Evolutionary conservation across 2,888 invertebrate genomes (phyloP), one percentile per base, ranked within the genome.

Genomic region (Hydrotaea cyrtoneurina): DNA sequence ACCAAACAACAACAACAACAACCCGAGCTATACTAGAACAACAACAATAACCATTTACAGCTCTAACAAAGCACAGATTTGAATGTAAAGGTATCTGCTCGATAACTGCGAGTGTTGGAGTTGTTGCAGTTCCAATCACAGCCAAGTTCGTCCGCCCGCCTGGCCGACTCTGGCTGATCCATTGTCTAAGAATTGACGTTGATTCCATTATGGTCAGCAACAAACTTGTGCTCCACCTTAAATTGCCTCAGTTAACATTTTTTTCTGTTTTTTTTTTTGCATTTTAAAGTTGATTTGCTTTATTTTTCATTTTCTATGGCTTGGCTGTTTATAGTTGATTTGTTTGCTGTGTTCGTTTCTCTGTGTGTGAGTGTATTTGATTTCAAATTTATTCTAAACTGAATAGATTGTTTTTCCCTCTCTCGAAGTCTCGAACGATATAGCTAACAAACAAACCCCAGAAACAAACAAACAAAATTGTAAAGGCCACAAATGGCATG

Each of bases 401-500:
- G 46, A 69, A 59, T 59, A 69, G 50, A 26, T 59, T 59, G 26
- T 19, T 15, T 59, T 57, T 57, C 21, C 26, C 59, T 26, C 59
- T 59, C 23, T 26, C 17, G 7, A 31, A 31, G 7, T 31, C n/a
- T n/a, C 31, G 31, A 31, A 11, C 10, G 21, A 21, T 5, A 11
- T 11, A 57, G 21, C 21, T 2, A 53, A 53, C 19, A 53, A 55
- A 17, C 8, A 53, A 55, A 55, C 10, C 4, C 10, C n/a, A 17
- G 59, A 73, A 72, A 21, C 17, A n/a, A n/a, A n/a, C 36, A 31
- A 53, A 83, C 31, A 2, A 74, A 57, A 77, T 64, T 78, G 62
- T 78, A 84, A 84, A 84, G 78, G 78, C 80, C 78, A 84, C 84
- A 81, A 78, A 55, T 84, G 78, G 72, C 84, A 84, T 84, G 84